Evolutionary conservation across 2,113 vertebrate genomes (phyloP).

Genomic region (Mixornis gularis): DNA sequence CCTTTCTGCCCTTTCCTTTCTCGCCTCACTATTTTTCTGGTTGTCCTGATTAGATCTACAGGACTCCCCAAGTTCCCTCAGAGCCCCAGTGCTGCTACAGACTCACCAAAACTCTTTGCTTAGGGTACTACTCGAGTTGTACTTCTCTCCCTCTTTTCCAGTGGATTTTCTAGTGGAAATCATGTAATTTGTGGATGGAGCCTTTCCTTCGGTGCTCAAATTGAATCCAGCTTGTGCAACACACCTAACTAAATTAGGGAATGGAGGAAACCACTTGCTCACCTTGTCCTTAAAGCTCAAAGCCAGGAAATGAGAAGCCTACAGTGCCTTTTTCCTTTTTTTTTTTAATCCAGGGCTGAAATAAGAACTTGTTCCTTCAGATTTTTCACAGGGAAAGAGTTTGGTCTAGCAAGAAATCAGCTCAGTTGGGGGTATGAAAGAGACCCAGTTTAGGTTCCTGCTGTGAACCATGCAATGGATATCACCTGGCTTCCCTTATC

Average conservation of each 20-base stretch:
- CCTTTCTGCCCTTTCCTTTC: not conserved
- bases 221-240: not conserved
- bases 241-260: conserved; percentile 15
- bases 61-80: not conserved
- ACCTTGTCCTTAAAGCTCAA: conserved; percentile 23
- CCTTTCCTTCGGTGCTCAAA: not conserved
- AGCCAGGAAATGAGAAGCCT: conserved; percentile 27
- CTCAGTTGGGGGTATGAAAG: not conserved
- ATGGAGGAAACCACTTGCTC: not conserved
- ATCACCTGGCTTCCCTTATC: not conserved
- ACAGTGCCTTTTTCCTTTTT: not conserved
- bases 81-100: not conserved
- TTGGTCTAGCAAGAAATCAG: conserved; percentile 31
- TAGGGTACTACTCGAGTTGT: not conserved
- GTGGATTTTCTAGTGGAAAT: not conserved
- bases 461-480: not conserved
- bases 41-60: not conserved
- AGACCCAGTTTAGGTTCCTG: conserved; percentile 17
- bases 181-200: not conserved
- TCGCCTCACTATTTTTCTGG: not conserved
- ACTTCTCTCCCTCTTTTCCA: not conserved
- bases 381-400: not conserved
- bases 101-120: not conserved
- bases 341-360: not conserved
- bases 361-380: conserved; percentile 1